Evolutionary conservation across 1,140 invertebrate species (phyloP), one percentile per base, ranked within the genome.

Genomic region (Protaetia brevitarsis): DNA sequence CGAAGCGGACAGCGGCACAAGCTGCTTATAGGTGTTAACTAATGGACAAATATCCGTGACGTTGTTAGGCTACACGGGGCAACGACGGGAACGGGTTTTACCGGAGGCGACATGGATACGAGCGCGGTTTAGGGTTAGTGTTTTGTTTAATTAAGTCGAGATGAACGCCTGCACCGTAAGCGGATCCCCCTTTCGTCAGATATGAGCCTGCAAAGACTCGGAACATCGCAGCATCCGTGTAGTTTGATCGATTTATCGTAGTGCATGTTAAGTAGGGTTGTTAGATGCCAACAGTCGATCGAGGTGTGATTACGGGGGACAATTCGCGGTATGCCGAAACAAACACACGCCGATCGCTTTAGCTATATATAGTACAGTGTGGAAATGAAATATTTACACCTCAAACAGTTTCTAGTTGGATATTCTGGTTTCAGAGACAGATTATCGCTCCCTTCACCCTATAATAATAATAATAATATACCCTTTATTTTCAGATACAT

Each of bases 111-210:
- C 6, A n/a, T n/a, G n/a, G 41, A 19, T 3, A 19, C 10, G 16
- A 26, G 11, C 19, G 16, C 13, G 19, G 16, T 16, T 23, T 19
- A 8, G 41, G 41, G 41, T 51, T 51, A 21, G 13, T 23, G 41
- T 51, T 51, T 51, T 51, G 41, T 51, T 51, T 51, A 51, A 51
- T 51, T 51, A 51, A 51, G 41, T 51, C 41, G 41, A 51, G 41
- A 51, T 51, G 19, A 51, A 51, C 41, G 16, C 19, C 41, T 16
- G 10, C 41, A 51, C 16, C 26, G 41, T 51, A 51, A 51, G 19
- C 41, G 16, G 41, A 51, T 23, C 19, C 19, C 26, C 31, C 41
- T 51, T 23, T 5, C 21, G 7, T 23, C 3, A 23, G 41, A 6
- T 51, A 23, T 51, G 26, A 26, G 26, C 2, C 26, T 51, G 41